phyloP scores from a whole-genome alignment of 1,140 invertebrate genomes.

The Zaprionus capensis region DNA sequence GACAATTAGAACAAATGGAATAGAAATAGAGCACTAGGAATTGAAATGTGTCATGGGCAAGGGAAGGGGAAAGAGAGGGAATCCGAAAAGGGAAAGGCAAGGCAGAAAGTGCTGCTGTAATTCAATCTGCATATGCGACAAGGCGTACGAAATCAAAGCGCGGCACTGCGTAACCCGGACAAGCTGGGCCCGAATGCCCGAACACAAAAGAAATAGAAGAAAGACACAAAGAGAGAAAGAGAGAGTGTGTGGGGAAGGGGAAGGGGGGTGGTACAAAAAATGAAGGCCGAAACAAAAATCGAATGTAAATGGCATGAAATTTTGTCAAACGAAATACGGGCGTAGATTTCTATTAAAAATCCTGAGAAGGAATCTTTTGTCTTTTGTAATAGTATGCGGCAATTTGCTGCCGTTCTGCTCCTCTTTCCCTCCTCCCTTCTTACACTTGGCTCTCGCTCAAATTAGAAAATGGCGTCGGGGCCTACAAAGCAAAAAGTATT shows the following conservation, averaged over 20 bases:
- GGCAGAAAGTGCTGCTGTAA: slow-evolving; percentile 41
- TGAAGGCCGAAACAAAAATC: slow-evolving; percentile 1
- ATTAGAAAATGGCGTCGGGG: slow-evolving; percentile 65
- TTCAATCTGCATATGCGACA: slow-evolving; percentile 76
- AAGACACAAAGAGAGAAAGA: slow-evolving; percentile 8
- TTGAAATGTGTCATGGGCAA: background rate
- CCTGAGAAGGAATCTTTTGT: slow-evolving; percentile 65
- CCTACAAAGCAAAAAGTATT: slow-evolving; percentile 72
- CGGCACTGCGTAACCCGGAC: slow-evolving; percentile 11
- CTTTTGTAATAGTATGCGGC: slow-evolving; percentile 81
- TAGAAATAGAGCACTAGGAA: background rate
- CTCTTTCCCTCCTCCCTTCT: background rate
- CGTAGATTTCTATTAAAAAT: slow-evolving; percentile 75
- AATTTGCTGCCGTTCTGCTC: slow-evolving; percentile 29
- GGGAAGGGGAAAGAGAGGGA: background rate
- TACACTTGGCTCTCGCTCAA: slow-evolving; percentile 18
- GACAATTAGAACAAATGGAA: slow-evolving; percentile 59
- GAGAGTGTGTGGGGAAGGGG: background rate
- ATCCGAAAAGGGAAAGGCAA: background rate
- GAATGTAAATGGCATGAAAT: slow-evolving; percentile 60
- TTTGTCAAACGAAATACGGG: slow-evolving; percentile 79
- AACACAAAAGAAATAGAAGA: slow-evolving; percentile 47
- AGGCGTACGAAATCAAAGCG: slow-evolving; percentile 55
- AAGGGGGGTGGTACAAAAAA: background rate
- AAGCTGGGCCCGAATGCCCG: slow-evolving; percentile 45